A percentile compares a stretch with the other conserved stretches of the same genome.
phyloP scores from a whole-genome alignment of 2,113 vertebrate genomes.

The Silurus asotus region DNA sequence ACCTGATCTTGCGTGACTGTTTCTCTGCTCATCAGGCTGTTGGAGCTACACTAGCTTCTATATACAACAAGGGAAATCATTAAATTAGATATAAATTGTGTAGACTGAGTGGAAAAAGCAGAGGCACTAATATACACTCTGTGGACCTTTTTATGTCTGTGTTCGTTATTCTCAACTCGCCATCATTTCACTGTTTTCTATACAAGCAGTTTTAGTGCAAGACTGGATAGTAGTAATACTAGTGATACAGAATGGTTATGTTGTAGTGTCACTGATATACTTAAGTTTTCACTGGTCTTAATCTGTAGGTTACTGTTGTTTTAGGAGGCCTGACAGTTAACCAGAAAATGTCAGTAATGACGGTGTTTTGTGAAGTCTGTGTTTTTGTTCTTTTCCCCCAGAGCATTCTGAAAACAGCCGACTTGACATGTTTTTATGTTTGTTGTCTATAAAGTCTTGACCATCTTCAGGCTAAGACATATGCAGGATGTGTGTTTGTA shows the following conservation, averaged over 20 bases:
- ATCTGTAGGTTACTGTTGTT: neutral
- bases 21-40: neutral
- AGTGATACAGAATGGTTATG: neutral
- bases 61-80: neutral
- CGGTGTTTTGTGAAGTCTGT: neutral
- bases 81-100: neutral
- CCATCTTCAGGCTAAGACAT: neutral
- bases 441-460: constrained; percentile 5
- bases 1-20: neutral
- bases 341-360: neutral
- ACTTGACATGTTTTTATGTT: neutral
- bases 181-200: neutral
- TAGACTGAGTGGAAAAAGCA: neutral
- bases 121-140: neutral
- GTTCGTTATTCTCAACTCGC: neutral
- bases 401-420: neutral
- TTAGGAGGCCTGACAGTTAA: neutral
- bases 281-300: neutral
- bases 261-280: neutral
- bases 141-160: neutral
- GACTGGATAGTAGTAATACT: neutral
- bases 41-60: neutral
- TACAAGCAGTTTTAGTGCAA: neutral
- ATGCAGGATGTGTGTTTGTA: neutral
- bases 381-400: neutral